Evolutionary conservation across 64 coral and sea anemone genomes (phyloP), one percentile per base, ranked within the genome.

Genomic region (Anthopleura sola): DNA sequence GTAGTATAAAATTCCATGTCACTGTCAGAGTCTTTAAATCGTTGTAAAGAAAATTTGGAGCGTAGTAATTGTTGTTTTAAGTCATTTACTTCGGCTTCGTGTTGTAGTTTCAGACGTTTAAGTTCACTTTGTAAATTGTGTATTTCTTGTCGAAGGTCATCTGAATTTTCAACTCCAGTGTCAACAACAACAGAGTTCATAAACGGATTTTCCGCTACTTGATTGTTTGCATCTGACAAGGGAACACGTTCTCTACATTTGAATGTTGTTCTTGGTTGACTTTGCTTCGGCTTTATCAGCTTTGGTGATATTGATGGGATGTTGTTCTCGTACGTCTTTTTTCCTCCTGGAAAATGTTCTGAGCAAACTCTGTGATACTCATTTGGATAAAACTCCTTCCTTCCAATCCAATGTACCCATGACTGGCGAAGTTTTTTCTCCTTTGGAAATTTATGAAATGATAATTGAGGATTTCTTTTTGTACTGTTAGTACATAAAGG

Each of bases 281-380:
- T 69, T 84, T 83, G 36, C 17, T 57, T 89, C 11, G 80, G 60
- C 26, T 81, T 49, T 8, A 82, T 38, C 48, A 33, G 32, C 19
- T 89, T 83, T 40, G 40, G 44, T 28, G 78, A 49, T 66, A 23
- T 69, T 11, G 37, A 80, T 28, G 89, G 89, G 6, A 90, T 37
- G 44, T 85, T 85, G 68, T 91, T 50, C 11, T 81, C 29, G 54
- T 74, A 90, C 33, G 89, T 79, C 57, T 90, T 90, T 74, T 86
- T 90, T 37, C 75, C 89, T 40, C 89, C 89, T 1, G 75, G 60
- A 78, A 86, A 90, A 80, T 90, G 89, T 64, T 79, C 53, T 24
- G 71, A 85, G 29, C 89, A 90, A 55, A 86, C 89, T 29, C 28
- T 77, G 38, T 90, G 89, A 56, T 85, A 47, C 23, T 78, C 20